Evolutionary conservation across 2,113 vertebrate species (phyloP).

Genomic region (Odocoileus hemionus): DNA sequence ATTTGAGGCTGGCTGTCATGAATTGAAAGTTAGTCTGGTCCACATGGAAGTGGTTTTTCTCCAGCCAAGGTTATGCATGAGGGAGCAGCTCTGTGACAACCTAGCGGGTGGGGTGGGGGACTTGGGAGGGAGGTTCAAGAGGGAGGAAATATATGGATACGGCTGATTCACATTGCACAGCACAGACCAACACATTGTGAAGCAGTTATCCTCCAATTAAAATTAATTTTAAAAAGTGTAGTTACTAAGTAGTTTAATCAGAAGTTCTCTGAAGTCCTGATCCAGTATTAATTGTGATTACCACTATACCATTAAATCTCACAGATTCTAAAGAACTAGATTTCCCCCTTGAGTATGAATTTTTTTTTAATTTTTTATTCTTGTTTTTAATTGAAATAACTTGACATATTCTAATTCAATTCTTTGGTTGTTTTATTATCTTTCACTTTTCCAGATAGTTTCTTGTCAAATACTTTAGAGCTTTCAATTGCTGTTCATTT

Average conservation of each 20-base stretch:
- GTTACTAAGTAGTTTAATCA: background rate
- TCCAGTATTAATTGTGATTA: background rate
- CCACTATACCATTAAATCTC: background rate
- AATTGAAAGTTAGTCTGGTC: background rate
- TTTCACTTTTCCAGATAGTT: background rate
- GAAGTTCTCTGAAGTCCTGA: background rate
- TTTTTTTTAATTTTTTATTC: background rate
- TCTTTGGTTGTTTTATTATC: background rate
- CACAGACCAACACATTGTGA: background rate
- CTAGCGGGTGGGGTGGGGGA: background rate
- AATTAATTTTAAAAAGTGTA: background rate
- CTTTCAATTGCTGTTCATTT: background rate
- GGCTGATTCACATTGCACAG: background rate
- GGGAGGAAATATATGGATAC: background rate
- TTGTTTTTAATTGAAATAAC: background rate
- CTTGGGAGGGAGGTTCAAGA: background rate
- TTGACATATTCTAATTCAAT: background rate
- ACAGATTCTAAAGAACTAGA: background rate
- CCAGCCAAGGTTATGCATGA: background rate
- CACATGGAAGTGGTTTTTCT: background rate
- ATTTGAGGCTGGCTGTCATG: background rate
- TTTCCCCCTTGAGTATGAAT: background rate
- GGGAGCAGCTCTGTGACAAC: background rate
- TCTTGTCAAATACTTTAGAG: background rate
- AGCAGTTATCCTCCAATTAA: background rate